Evolutionary conservation across 2,113 vertebrate genomes (phyloP), one percentile per base, ranked within the genome.

Genomic region (Stomatorhinus ivindoensis): DNA sequence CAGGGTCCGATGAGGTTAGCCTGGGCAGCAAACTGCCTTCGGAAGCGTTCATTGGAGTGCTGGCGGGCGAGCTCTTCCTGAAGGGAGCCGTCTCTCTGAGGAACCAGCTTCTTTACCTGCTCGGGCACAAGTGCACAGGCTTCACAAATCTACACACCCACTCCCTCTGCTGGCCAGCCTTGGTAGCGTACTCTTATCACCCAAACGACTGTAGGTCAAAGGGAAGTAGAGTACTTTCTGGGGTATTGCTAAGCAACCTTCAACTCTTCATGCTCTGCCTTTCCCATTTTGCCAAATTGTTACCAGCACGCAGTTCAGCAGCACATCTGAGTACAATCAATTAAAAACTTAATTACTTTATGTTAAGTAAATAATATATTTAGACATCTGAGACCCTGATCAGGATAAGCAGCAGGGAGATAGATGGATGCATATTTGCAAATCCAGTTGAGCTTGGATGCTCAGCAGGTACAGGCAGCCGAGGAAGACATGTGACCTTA

Each of bases 1-100:
- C 97, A 98, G 0, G 97, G 97, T 91, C 97, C 97, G 3, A 97
- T 95, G 89, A 96, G 95, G 11, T 97, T 98, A 92, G 97, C 96
- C 93, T 97, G 97, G 50, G 95, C 96, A 6, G 97, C 97, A 92
- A 97, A 97, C 93, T 97, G 97, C 88, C 97, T 96, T 21, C 97
- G 95, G 69, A 97, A 89, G 8, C 96, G 95, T 91, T 98, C 97
- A 0, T 97, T 97, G 48, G 94, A 91, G 0, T 97, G 95, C 91
- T 98, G 97, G 53, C 96, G 95, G 82, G 96, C 95, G 48, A 97
- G 92, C 55, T 97, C 97, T 93, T 98, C 97, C 92, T 97, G 97
- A 92, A 98, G 95, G 53, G 95, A 93, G 89, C 96, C 93, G 92
- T 97, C 97, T 89, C 97, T 94, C 92, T 96, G 92, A 15, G 97